Base-by-base conservation (phyloP, 2,797 vertebrate species). In the Onychomys torridus region DNA sequence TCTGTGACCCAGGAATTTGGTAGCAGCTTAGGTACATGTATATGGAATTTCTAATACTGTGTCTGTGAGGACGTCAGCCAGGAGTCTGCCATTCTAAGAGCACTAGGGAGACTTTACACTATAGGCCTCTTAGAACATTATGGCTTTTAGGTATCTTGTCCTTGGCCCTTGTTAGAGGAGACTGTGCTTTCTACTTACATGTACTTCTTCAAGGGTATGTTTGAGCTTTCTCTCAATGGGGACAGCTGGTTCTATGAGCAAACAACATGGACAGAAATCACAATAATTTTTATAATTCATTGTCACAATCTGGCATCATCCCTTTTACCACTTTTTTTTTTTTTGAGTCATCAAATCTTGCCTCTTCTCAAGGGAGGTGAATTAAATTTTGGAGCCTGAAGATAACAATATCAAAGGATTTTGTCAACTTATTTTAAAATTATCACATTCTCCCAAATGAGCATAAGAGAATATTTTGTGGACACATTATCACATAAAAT, bases 71-170 rank as follows among this genome's bases (percentile, higher is more conserved):
- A 43, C 59, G 10, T 55, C 27, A 71, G 27, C 10, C 2, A 40
- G 16, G 34, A 12, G 16, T 59, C 0, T 32, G 1, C 16, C 8
- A 25, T n/a, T 4, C 19, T 25, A 57, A 94, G 17, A n/a, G 7
- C 27, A 3, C 34, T 49, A 34, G 43, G 32, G 17, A 16, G 43
- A 59, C 37, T 7, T 84, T 2, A 7, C 32, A 37, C 17, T 1
- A 1, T 49, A 55, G 6, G 46, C 11, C 6, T 13, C n/a, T 69
- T 16, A 2, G n/a, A 1, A 10, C 25, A 12, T 34, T 6, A 3
- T 17, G 59, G 49, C 17, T 17, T 94, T 2, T 27, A 25, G 27
- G 3, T n/a, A 2, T 55, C 61, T 55, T 77, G 32, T n/a, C 5
- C 17, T 34, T 52, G 75, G 19, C 10, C 37, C 2, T 32, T 81